Evolutionary conservation across 2,113 vertebrate species (phyloP), one percentile per base, ranked within the genome.

Genomic region (Rattus rattus): DNA sequence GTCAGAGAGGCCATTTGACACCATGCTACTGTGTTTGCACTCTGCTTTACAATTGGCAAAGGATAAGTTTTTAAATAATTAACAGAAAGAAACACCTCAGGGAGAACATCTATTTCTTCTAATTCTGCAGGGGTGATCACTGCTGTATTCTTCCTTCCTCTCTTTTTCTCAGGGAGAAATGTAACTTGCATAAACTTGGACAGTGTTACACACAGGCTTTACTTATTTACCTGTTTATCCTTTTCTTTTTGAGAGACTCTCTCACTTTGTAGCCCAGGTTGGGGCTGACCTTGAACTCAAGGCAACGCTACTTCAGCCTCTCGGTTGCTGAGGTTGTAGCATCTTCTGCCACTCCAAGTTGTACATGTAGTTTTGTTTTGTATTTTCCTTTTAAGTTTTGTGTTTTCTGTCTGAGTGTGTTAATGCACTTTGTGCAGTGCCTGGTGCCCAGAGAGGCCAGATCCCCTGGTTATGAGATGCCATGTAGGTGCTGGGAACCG

Each of bases 61-160:
- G 63, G 90, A 33, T 43, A 81, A 61, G 87, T 93, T 70, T 20
- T 90, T 87, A 16, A 90, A 84, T 87, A 91, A 80, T 89, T 87
- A 93, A 73, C 49, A 92, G 76, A 76, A 47, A 92, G 63, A 85
- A 92, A 67, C 47, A 39, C 52, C 83, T 75, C 52, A 65, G 49
- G 86, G 75, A 9, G 20, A 81, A 88, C 73, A 87, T 47, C n/a
- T 76, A 77, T 90, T 88, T 92, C 56, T 88, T 92, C 56, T 84
- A 90, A 61, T 90, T 84, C 70, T 54, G 39, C 33, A 96, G 30
- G 47, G 81, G 8, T 88, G 77, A 94, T 84, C 63, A 61, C 16
- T 72, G 1, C 43, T 84, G 56, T 49, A 26, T 79, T 95, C 95
- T 92, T 96, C 92, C 52, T 90, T 52, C 13, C 43, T 90, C 4